Base-by-base conservation (phyloP, 2,113 vertebrate species). In the Apaloderma vittatum region DNA sequence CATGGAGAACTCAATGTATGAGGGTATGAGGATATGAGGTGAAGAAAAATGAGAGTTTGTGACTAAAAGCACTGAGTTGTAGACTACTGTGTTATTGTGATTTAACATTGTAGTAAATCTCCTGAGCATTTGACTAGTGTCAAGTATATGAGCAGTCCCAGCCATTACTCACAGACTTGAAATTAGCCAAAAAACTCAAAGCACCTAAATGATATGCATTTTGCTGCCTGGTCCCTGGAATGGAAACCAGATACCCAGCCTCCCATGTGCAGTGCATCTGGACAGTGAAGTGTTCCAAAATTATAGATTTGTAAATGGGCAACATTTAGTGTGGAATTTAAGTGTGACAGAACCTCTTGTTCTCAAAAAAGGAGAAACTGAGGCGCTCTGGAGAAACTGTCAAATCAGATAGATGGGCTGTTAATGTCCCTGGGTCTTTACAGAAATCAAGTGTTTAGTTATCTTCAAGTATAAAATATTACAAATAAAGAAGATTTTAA, bases 261-360 rank as follows among this genome's bases (percentile, higher is more conserved):
- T 95, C 71, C 68, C 95, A 94, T 92, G 62, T 94, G 94, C 78
- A 94, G 40, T 80, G 43, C 82, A 94, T 92, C 91, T 96, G 95
- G 82, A 37, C 54, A 78, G 54, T 70, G 46, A 80, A 80, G 19
- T 46, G 30, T 85, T 95, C 78, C 82, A 96, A 62, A 88, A 76
- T 70, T 52, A 46, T 26, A 72, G 63, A 66, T 66, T 49, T 73
- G 54, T 86, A 94, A 92, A 92, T 46, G 88, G 91, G 54, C 55
- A 91, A 66, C 27, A 54, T 86, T 92, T 86, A 27, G 22, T 76
- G 49, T 58, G 62, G 46, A 46, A 54, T n/a, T 66, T 29, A 14
- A 49, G n/a, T 70, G 43, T 62, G 78, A 72, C 54, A 79, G 46
- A 89, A 73, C 4, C 6, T 6, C 45, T 94, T 49, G 27, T 66